Evolutionary conservation across 2,113 vertebrate genomes (phyloP), one percentile per base, ranked within the genome.

Genomic region (Oophaga pumilio): DNA sequence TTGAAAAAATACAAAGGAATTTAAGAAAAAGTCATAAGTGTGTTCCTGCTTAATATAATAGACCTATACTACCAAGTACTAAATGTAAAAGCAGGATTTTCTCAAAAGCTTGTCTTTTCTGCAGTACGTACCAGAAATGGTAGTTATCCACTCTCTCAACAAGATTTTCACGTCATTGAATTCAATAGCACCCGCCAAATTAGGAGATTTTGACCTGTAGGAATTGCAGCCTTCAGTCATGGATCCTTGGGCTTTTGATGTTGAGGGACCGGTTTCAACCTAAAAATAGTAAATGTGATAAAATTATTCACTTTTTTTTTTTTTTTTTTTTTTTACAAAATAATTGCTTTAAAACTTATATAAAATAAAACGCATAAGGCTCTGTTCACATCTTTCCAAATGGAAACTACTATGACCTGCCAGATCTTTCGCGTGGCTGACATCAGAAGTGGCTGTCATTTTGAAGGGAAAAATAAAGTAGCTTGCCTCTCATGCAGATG

Each of bases 91-190:
- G 53, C 9, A 53, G 9, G 8, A 13, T 26, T 59, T 74, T 74
- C 9, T 33, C 68, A 15, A 71, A 2, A 17, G 14, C 15, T 33
- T 15, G 8, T 76, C 33, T 22, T 59, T 11, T 11, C 50, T 18
- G 24, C 26, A 15, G 28, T 6, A 62, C 50, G 7, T 88, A 96
- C 96, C 96, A 93, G 95, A 94, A 90, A 99, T 98, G 22, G 97
- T 98, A 60, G 98, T 98, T 92, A 99, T 97, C 98, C 98, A 99
- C 78, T 99, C 98, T 88, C 93, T 95, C 56, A 99, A 90, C 87
- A 99, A 91, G 0, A 94, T 96, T 92, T 97, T 97, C 68, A 99
- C 96, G 59, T 99, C 98, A 0, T 84, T 95, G 89, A 98, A 94
- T n/a, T 99, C 97, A 22, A 94, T 95, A 60, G 98, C 98, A 90